A percentile compares a stretch with the other conserved stretches of the same genome.
Evolutionary conservation across 1,140 invertebrate species (phyloP).

Genomic region (Mycetomoellerius zeteki): DNA sequence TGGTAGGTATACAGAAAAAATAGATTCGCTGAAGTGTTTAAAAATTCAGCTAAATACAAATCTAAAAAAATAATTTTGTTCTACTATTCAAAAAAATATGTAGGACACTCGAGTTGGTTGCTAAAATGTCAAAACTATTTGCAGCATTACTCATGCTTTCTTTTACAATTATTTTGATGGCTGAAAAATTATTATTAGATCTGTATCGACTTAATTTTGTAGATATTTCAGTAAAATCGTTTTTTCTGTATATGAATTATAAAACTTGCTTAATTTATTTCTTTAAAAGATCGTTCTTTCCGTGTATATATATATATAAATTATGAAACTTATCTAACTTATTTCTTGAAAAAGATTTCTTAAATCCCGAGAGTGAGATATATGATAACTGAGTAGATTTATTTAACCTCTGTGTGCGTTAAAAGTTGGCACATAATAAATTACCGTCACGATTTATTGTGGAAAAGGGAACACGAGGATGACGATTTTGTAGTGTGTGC

Average conservation of each 20-base stretch:
- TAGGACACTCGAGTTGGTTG: too few species aligned
- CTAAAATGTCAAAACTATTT: too few species aligned
- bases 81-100: too few species aligned
- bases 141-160: too few species aligned
- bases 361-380: constrained; percentile 5
- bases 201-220: too few species aligned
- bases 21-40: too few species aligned
- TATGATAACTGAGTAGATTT: constrained; percentile 2
- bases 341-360: constrained; percentile 4
- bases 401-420: not conserved
- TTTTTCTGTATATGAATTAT: not conserved
- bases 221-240: too few species aligned
- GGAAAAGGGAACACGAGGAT: not conserved
- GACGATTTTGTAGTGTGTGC: not conserved
- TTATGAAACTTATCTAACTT: constrained; percentile 12
- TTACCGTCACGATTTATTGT: not conserved
- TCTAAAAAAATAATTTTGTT: too few species aligned
- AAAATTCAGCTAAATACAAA: too few species aligned
- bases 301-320: not conserved
- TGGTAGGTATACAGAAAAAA: too few species aligned
- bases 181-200: too few species aligned
- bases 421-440: constrained; percentile 20
- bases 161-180: too few species aligned
- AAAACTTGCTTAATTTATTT: not conserved
- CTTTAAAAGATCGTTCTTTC: not conserved